These are phyloP conservation scores for Matsumurasca onukii DNA, from an alignment of 1,140 invertebrate species.

Conservation along the genomic window DNA sequence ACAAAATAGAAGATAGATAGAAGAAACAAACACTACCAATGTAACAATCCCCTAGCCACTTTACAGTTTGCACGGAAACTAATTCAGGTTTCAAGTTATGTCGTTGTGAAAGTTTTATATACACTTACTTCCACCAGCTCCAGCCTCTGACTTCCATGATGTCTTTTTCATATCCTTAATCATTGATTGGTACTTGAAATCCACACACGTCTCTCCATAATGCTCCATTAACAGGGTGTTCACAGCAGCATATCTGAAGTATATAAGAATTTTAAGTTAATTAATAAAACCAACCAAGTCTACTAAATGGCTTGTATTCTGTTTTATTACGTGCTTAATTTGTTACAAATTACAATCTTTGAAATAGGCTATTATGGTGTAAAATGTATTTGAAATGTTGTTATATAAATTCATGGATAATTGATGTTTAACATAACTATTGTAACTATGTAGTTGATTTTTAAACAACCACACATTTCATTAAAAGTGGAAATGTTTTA, in stretches of 20 bases:
- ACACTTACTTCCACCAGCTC: slow-evolving; percentile 64
- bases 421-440: background rate
- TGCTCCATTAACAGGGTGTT: slow-evolving; percentile 69
- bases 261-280: background rate
- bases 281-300: background rate
- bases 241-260: slow-evolving; percentile 60
- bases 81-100: too few species aligned
- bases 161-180: slow-evolving; percentile 67
- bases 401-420: background rate
- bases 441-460: too few species aligned
- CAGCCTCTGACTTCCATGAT: slow-evolving; percentile 57
- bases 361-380: background rate
- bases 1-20: too few species aligned
- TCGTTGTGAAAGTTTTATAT: too few species aligned
- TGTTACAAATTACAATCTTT: background rate
- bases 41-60: too few species aligned
- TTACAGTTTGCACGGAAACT: too few species aligned
- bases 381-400: background rate
- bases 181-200: slow-evolving; percentile 81
- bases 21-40: too few species aligned
- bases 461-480: too few species aligned
- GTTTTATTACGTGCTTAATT: background rate
- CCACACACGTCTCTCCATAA: slow-evolving; percentile 73
- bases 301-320: background rate
- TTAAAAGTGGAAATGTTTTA: too few species aligned